phyloP scores from a whole-genome alignment of 2,888 invertebrate species.

The Lasioglossum villosulum region DNA sequence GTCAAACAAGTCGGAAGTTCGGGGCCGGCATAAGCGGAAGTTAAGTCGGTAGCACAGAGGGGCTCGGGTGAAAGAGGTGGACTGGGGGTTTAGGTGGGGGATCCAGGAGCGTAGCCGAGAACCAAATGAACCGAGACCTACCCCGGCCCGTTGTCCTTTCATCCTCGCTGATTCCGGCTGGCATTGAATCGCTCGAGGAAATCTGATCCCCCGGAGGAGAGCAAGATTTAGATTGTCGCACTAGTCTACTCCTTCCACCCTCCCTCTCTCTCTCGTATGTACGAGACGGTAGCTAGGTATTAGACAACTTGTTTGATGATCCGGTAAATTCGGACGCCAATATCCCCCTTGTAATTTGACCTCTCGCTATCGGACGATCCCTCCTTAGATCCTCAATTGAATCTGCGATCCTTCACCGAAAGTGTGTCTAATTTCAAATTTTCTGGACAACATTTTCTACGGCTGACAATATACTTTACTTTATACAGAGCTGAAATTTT shows the following conservation, averaged over 20 bases:
- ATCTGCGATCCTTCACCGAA: background rate
- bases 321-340: constrained; percentile 66
- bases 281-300: constrained; percentile 40
- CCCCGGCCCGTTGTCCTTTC: constrained; percentile 58
- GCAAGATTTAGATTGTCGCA: constrained; percentile 74
- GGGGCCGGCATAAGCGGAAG: constrained; percentile 54
- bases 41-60: constrained; percentile 43
- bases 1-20: constrained; percentile 62
- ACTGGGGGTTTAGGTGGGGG: background rate
- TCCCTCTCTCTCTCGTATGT: background rate
- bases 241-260: constrained; percentile 3
- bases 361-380: constrained; percentile 17
- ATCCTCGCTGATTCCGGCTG: constrained; percentile 44
- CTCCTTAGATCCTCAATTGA: background rate
- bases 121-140: constrained; percentile 59
- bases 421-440: background rate
- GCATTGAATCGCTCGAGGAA: constrained; percentile 54
- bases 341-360: constrained; percentile 56
- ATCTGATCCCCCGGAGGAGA: constrained; percentile 52
- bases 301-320: constrained; percentile 74
- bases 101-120: constrained; percentile 24
- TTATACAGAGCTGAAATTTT: background rate
- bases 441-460: background rate
- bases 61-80: background rate
- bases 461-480: too few species aligned